Evolutionary conservation across 2,888 invertebrate genomes (phyloP).

Genomic region (Synergus gifuensis): DNA sequence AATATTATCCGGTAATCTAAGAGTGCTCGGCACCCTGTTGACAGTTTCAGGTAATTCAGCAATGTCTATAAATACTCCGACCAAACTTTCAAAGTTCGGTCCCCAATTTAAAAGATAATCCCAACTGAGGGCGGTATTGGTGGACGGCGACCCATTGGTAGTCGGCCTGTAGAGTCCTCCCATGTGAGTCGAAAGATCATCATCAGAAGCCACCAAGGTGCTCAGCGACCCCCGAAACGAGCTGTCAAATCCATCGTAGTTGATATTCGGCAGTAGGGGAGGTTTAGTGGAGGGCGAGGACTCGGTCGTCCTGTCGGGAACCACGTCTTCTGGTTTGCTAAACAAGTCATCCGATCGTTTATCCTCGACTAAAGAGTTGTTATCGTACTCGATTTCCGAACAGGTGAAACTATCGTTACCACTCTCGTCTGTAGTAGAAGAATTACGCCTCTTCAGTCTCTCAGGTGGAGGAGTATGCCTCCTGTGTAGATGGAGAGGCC

Average conservation of each 20-base stretch:
- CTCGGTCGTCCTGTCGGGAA: conserved; percentile 76
- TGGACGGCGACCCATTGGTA: conserved; percentile 85
- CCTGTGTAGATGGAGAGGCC: conserved; percentile 84
- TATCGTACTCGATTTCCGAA: conserved; percentile 98
- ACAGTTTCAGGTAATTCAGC: conserved; percentile 87
- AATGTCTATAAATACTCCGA: conserved; percentile 97
- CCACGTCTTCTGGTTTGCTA: conserved; percentile 80
- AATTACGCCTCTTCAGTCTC: conserved; percentile 85
- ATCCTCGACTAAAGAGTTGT: conserved; percentile 90
- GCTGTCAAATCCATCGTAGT: conserved; percentile 95
- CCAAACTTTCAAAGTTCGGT: conserved; percentile 96
- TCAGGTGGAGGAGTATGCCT: conserved; percentile 85
- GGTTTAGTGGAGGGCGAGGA: conserved; percentile 80
- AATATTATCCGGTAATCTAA: conserved; percentile 87
- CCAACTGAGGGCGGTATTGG: conserved; percentile 89
- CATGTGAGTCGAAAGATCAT: conserved; percentile 90
- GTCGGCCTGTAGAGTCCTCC: conserved; percentile 89
- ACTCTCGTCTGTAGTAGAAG: conserved; percentile 94
- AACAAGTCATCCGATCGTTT: conserved; percentile 84
- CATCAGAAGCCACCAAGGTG: conserved; percentile 95
- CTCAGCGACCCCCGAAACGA: conserved; percentile 96
- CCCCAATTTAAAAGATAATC: conserved; percentile 98
- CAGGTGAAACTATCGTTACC: conserved; percentile 98
- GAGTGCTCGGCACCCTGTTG: conserved; percentile 85
- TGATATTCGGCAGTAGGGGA: conserved; percentile 85